These are phyloP conservation scores for Callaeas wilsoni DNA, from an alignment of 2,113 vertebrate genomes.

Conservation along the genomic window DNA sequence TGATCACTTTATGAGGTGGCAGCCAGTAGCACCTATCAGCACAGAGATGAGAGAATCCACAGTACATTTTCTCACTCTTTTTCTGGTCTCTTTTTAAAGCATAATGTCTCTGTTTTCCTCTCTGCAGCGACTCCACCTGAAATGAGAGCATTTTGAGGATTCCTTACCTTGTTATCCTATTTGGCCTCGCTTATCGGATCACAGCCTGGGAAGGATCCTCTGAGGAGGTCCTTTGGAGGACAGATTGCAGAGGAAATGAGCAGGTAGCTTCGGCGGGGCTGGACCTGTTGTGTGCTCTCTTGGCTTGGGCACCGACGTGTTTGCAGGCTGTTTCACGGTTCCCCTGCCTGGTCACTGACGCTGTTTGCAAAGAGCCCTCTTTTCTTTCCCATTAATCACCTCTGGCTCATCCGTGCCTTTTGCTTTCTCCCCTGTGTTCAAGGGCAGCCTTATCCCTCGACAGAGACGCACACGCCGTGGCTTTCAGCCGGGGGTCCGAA, in stretches of 20 bases:
- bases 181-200: neutral
- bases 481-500: conserved; percentile 54
- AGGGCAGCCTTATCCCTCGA: conserved; percentile 1
- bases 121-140: neutral
- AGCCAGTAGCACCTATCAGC: neutral
- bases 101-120: neutral
- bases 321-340: neutral
- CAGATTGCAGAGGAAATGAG: neutral
- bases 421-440: neutral
- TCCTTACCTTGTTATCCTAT: neutral
- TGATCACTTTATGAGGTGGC: neutral
- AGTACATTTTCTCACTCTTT: neutral
- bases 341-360: neutral
- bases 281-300: neutral
- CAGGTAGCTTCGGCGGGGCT: neutral
- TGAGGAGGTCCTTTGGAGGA: neutral
- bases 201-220: neutral
- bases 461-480: neutral
- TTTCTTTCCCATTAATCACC: neutral
- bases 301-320: neutral
- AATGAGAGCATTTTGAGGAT: neutral
- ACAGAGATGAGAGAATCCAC: neutral
- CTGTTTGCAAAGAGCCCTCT: neutral
- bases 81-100: neutral
- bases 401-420: neutral